phyloP scores from a whole-genome alignment of 92 coral and sea anemone species.

The Phenganax marumi region DNA sequence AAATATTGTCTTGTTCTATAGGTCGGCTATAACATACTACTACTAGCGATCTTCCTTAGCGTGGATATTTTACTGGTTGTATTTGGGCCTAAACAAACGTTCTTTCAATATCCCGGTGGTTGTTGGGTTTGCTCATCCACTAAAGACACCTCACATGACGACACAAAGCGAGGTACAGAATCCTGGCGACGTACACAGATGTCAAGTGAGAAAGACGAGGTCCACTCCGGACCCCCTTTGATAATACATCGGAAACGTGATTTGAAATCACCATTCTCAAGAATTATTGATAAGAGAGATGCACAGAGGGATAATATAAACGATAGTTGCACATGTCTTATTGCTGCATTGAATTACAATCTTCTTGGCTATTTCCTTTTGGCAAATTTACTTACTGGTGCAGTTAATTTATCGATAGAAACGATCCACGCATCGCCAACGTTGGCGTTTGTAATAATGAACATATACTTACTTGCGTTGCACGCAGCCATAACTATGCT shows the following conservation, averaged over 20 bases:
- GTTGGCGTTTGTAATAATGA: conserved; percentile 62
- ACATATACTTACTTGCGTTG: conserved; percentile 62
- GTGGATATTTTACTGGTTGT: conserved; percentile 66
- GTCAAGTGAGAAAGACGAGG: background rate
- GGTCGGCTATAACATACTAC: conserved; percentile 84
- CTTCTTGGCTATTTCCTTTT: conserved; percentile 76
- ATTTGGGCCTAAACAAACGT: conserved; percentile 31
- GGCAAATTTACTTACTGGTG: conserved; percentile 80
- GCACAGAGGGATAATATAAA: background rate
- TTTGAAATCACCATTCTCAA: background rate
- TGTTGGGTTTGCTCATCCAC: conserved; percentile 27
- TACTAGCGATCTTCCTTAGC: conserved; percentile 70
- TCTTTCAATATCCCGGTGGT: conserved; percentile 35
- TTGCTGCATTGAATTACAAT: conserved; percentile 81
- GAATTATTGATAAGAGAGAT: background rate
- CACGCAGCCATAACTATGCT: conserved; percentile 46
- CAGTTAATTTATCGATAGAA: conserved; percentile 71
- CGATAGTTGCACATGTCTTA: conserved; percentile 59
- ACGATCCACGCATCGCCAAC: conserved; percentile 66
- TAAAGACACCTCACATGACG: background rate
- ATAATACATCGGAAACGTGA: background rate
- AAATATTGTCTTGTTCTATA: conserved; percentile 31
- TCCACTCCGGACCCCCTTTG: background rate
- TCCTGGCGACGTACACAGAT: background rate
- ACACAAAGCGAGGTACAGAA: background rate